These are phyloP conservation scores for Ophraella communa DNA, from an alignment of 2,888 invertebrate genomes.

Conservation along the genomic window DNA sequence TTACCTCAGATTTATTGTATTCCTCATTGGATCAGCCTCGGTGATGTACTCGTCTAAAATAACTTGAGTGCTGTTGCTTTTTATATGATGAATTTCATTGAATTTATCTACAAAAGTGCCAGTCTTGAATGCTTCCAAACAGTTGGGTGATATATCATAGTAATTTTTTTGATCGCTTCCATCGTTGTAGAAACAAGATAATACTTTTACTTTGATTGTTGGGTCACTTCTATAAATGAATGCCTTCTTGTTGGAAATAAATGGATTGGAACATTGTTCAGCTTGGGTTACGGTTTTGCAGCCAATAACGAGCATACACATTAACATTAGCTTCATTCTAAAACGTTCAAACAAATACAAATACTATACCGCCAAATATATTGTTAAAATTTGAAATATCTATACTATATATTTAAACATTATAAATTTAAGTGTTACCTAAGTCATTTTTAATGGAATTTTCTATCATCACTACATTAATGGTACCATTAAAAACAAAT, in stretches of 20 bases:
- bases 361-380: no score
- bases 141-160: neutral
- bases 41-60: neutral
- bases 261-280: neutral
- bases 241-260: neutral
- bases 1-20: neutral
- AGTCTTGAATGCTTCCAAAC: neutral
- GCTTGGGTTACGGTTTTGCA: neutral
- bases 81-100: neutral
- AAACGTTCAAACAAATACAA: no score
- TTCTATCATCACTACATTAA: no score
- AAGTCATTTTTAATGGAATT: no score
- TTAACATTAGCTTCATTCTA: neutral
- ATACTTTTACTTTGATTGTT: neutral
- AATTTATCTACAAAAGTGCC: neutral
- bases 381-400: no score
- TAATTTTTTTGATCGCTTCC: neutral
- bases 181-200: neutral
- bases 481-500: no score
- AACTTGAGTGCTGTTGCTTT: neutral
- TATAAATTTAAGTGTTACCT: no score
- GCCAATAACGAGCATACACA: neutral
- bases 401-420: no score
- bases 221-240: constrained; percentile 1
- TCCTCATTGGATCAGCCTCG: neutral